phyloP scores from a whole-genome alignment of 2,113 vertebrate species.

The Arothron firmamentum region DNA sequence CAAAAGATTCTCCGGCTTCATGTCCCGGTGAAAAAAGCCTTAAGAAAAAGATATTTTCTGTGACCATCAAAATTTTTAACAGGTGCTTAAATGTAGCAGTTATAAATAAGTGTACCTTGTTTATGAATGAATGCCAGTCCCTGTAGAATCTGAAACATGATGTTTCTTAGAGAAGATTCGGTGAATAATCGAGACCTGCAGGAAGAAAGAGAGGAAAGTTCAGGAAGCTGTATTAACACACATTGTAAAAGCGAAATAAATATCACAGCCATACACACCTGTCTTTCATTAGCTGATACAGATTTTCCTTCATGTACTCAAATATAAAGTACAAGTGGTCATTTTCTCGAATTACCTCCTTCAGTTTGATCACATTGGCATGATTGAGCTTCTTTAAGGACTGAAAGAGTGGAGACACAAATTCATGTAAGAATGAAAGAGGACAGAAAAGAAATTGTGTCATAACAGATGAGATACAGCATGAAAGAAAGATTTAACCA shows the following conservation, averaged over 20 bases:
- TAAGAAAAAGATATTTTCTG: not conserved
- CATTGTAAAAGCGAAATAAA: not conserved
- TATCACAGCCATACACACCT: conserved; percentile 73
- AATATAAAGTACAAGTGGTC: conserved; percentile 98
- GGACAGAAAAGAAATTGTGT: not conserved
- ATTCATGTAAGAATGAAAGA: conserved; percentile 3
- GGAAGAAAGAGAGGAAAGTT: conserved; percentile 25
- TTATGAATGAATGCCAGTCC: conserved; percentile 97
- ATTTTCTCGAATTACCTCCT: conserved; percentile 97
- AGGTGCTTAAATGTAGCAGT: not conserved
- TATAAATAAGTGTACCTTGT: conserved; percentile 78
- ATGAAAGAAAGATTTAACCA: conserved; percentile 25
- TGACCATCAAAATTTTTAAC: not conserved
- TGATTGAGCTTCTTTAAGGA: conserved; percentile 98
- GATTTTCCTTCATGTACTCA: conserved; percentile 99
- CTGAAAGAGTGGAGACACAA: conserved; percentile 65
- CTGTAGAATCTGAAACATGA: conserved; percentile 98
- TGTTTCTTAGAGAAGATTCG: conserved; percentile 95
- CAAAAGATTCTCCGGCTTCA: conserved; percentile 97
- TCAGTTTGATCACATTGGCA: conserved; percentile 96
- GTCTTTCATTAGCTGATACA: conserved; percentile 98
- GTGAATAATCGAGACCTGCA: conserved; percentile 93
- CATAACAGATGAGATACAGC: too few relatives aligned
- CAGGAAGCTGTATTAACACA: not conserved
- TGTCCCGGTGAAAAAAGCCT: conserved; percentile 97